Conservation (phyloP, 2,888 invertebrate genomes). For the Melikaiella ostensackeni region DNA sequence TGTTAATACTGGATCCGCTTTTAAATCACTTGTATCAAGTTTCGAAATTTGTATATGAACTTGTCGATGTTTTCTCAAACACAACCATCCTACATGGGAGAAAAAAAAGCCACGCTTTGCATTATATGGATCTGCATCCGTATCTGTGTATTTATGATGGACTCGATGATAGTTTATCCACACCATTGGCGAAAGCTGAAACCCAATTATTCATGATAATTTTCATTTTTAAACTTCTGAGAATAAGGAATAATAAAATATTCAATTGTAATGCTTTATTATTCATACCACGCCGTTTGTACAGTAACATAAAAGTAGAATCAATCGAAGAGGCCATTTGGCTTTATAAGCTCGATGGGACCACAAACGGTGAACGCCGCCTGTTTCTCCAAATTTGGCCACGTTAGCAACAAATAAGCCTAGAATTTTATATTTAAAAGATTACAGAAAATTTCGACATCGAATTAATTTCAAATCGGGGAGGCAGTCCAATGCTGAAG, state of each 20-base stretch:
- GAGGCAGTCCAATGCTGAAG: too few relatives aligned
- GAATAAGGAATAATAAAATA: too few relatives aligned
- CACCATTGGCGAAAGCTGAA: constrained; percentile 3
- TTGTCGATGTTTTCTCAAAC: not conserved
- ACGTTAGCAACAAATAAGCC: not conserved
- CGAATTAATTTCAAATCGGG: too few relatives aligned
- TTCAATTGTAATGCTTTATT: too few relatives aligned
- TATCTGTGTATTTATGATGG: constrained; percentile 13
- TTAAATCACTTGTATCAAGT: constrained; percentile 17
- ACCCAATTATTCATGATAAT: not conserved
- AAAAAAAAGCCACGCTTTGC: constrained; percentile 5
- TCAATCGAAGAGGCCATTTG: constrained; percentile 17
- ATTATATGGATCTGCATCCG: constrained; percentile 19
- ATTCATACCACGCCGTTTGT: constrained; percentile 17
- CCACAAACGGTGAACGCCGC: constrained; percentile 20
- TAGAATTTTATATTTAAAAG: not conserved
- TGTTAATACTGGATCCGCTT: not conserved
- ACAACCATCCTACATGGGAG: not conserved
- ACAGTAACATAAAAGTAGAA: constrained; percentile 13
- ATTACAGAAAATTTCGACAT: too few relatives aligned
- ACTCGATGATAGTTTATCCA: constrained; percentile 9
- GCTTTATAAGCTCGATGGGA: constrained; percentile 20
- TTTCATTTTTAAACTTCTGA: not conserved
- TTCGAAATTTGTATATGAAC: not conserved
- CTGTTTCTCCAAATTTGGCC: constrained; percentile 34